Evolutionary conservation across 2,113 vertebrate genomes (phyloP), one percentile per base, ranked within the genome.

Genomic region (Sylvilagus bachmani): DNA sequence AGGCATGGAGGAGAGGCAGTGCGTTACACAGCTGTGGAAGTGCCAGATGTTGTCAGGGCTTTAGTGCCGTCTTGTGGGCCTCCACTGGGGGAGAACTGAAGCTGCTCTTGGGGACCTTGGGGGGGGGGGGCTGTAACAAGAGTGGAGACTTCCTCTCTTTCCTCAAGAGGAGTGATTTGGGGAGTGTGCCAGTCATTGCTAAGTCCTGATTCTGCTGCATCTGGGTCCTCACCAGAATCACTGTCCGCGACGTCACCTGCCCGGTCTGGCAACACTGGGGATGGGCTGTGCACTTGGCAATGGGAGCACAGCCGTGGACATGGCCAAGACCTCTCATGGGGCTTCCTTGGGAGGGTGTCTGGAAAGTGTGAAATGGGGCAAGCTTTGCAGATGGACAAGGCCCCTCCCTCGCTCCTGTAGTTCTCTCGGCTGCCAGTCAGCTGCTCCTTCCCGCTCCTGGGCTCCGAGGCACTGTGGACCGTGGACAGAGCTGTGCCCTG

Each of bases 1-100:
- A 92, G 92, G 95, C 95, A 97, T 3, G 86, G 82, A 95, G 96
- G 91, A 92, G 3, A 96, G 77, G 77, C 94, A 79, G 97, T 95
- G 95, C 97, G 96, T 97, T 98, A 97, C 97, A 93, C 88, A 85
- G 96, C 93, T 69, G 33, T 94, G 91, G 80, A 93, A 87, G 70
- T 85, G 69, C 93, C 94, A 85, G 55, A 79, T 88, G 81, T 80
- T 90, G 62, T 88, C 64, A 24, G 82, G 36, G 70, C 79, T 92
- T 61, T 62, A 58, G 71, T 91, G 55, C 33, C 64, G 69, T 95
- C 74, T 89, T 49, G 17, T 69, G 44, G 78, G 82, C 62, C 91
- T 74, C n/a, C 19, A 0, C 44, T 53, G 21, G 62, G 73, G 33
- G 66, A 58, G 38, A 64, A 64, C 64, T 66, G 75, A 90, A 90